A percentile compares a stretch with the other conserved stretches of the same genome.
phyloP scores from a whole-genome alignment of 53 echinoderm and acorn worm genomes.

The Holothuria leucospilota region DNA sequence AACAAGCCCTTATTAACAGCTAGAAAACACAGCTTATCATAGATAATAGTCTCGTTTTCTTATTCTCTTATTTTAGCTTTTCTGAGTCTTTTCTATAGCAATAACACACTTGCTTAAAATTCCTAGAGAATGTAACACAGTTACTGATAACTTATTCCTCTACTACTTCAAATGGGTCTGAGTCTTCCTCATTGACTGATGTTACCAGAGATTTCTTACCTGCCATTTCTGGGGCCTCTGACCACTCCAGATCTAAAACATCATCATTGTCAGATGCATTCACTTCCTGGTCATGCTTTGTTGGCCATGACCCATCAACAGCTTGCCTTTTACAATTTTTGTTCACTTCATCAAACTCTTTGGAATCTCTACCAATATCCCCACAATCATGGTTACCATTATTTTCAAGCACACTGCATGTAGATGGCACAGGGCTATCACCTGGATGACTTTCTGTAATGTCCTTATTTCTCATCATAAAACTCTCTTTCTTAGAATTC shows the following conservation, averaged over 20 bases:
- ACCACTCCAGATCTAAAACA: conserved; percentile 63
- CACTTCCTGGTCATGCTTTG: neutral
- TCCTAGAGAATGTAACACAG: too few relatives aligned
- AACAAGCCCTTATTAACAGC: too few relatives aligned
- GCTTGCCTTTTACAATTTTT: neutral
- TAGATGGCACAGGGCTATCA: neutral
- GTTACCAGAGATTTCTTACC: neutral
- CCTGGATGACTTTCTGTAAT: neutral
- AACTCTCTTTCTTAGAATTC: neutral
- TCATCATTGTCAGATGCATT: conserved; percentile 55
- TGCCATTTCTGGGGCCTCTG: neutral
- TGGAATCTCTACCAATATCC: neutral
- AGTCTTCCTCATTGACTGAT: conserved; percentile 41
- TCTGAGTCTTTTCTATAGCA: too few relatives aligned
- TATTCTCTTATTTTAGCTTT: too few relatives aligned
- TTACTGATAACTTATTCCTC: conserved; percentile 56
- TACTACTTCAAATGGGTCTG: conserved; percentile 76
- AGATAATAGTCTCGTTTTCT: too few relatives aligned
- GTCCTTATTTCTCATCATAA: neutral
- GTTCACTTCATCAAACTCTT: neutral
- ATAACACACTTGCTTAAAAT: too few relatives aligned
- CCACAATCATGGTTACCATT: neutral
- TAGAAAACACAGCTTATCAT: too few relatives aligned
- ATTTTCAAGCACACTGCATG: neutral
- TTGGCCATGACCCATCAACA: neutral